Evolutionary conservation across 2,888 invertebrate species (phyloP), one percentile per base, ranked within the genome.

Genomic region (Apodemia hepburni): DNA sequence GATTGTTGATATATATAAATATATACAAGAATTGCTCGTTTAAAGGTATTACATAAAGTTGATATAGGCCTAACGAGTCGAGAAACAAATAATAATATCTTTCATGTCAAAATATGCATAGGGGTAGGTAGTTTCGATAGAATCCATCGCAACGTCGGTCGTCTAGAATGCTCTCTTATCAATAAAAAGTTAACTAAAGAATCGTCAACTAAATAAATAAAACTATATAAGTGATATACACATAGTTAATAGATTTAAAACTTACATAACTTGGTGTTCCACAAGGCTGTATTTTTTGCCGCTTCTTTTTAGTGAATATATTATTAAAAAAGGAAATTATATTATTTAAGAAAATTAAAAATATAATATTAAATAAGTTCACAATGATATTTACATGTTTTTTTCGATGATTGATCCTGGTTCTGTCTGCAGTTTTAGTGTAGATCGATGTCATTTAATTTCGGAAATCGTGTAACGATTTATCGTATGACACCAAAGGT

Each of bases 401-500:
- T 42, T 42, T 15, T 42, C 4, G 5, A 42, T 42, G 9, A 49
- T 18, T 18, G 3, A 17, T 35, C 7, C 17, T 61, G 29, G 57
- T 18, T 49, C 17, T 17, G 49, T 49, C 49, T 49, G 9, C 7
- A 49, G 17, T 49, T 49, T 49, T 49, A 17, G 17, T 49, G 8
- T 49, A 27, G 35, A 29, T 58, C 61, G 27, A 59, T 59, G 63
- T 58, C 57, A 61, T 58, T 63, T 62, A 59, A 35, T 51, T 62
- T 61, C 51, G 4, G 29, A 63, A 66, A 67, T 67, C 68, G 68
- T 69, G 17, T 62, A 64, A 69, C 68, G 68, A 66, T 69, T 67
- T 29, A 49, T 63, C 61, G 58, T 63, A 61, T 58, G 61, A 69
- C 66, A 69, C 67, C 66, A 69, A 67, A 61, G 29, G 59, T 61